Percentiles rank a stretch among this genome's conserved stretches.
Evolutionary conservation across 1,140 invertebrate species (phyloP).

Genomic region (Drosophila sechellia): DNA sequence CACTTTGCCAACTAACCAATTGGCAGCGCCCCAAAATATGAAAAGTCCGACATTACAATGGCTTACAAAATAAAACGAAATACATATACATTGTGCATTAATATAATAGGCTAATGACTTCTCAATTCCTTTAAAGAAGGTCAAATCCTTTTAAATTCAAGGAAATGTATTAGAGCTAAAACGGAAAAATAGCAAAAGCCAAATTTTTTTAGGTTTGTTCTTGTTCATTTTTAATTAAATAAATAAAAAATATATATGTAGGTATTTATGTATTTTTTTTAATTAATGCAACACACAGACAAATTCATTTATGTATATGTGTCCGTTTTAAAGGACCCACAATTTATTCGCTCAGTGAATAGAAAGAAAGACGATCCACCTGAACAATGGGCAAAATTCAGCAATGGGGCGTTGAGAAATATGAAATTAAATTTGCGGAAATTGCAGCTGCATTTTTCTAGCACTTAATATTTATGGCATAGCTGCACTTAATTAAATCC

Average conservation of each 20-base stretch:
- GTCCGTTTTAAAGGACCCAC: not conserved
- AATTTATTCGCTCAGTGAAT: not conserved
- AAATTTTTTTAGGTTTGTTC: no score
- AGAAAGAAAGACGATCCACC: not conserved
- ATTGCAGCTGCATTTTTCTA: constrained; percentile 26
- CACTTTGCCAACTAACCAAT: constrained; percentile 24
- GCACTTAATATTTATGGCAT: constrained; percentile 54
- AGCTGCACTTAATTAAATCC: constrained; percentile 52
- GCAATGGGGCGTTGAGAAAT: constrained; percentile 4
- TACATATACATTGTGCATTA: no score
- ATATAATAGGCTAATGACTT: no score
- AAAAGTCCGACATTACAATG: not conserved
- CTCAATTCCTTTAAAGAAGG: no score
- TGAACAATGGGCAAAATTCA: constrained; percentile 28
- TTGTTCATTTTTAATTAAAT: no score
- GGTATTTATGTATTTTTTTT: not conserved
- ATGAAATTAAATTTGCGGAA: constrained; percentile 28
- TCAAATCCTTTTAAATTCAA: no score
- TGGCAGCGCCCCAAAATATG: constrained; percentile 13
- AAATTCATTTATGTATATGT: constrained; percentile 2
- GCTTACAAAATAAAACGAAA: not conserved
- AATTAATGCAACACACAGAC: not conserved
- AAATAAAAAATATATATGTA: not conserved
- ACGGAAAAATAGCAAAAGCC: no score
- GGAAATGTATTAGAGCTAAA: no score